Conservation (phyloP, 92 coral and sea anemone genomes). For the Porites lobata region DNA sequence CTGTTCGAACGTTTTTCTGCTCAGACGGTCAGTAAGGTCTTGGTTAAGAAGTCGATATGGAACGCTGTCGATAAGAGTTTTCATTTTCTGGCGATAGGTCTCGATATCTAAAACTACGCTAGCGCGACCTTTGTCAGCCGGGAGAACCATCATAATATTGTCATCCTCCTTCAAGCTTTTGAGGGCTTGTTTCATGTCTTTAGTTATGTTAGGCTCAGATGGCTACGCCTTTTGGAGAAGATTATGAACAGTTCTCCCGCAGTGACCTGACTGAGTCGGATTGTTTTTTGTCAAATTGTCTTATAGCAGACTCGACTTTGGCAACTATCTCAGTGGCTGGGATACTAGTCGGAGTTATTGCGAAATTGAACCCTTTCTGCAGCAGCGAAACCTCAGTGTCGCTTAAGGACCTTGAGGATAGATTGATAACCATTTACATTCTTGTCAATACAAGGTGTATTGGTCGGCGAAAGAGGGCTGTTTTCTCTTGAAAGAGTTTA, state of each 20-base stretch:
- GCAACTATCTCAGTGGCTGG: too few species aligned
- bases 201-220: slow-evolving; percentile 56
- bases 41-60: slow-evolving; percentile 32
- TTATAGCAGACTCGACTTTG: too few species aligned
- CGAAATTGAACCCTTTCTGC: background rate
- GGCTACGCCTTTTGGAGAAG: slow-evolving; percentile 40
- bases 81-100: background rate
- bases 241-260: slow-evolving; percentile 16
- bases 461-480: background rate
- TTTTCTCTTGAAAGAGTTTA: background rate
- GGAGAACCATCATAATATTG: slow-evolving; percentile 45
- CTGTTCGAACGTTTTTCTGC: background rate
- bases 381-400: background rate
- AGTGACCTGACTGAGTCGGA: background rate
- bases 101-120: slow-evolving; percentile 25
- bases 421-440: background rate
- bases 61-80: slow-evolving; percentile 1
- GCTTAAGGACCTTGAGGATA: background rate
- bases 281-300: too few species aligned
- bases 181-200: slow-evolving; percentile 44
- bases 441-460: background rate
- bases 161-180: slow-evolving; percentile 46
- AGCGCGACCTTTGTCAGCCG: slow-evolving; percentile 67
- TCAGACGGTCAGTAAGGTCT: slow-evolving; percentile 22
- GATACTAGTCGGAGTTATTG: background rate